Percentiles rank a stretch among this genome's conserved stretches.
phyloP scores from a whole-genome alignment of 2,113 vertebrate genomes.

The Coturnix japonica region DNA sequence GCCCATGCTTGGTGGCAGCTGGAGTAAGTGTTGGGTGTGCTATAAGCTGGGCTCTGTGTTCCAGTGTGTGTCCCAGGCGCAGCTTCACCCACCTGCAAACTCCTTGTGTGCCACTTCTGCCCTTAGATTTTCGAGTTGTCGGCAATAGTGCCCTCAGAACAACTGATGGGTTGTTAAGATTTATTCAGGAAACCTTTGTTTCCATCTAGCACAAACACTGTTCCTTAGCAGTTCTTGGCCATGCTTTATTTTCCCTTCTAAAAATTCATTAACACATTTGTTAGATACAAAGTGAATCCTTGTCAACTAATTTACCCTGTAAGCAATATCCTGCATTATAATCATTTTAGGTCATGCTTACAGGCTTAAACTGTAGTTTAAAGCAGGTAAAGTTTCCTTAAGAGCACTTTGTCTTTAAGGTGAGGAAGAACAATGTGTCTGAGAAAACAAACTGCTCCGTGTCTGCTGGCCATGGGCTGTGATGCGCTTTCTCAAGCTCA shows the following conservation, averaged over 20 bases:
- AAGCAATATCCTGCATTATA: background rate
- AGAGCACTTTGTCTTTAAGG: slow-evolving; percentile 10
- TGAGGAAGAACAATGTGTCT: background rate
- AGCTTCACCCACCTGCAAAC: background rate
- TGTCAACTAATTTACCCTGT: background rate
- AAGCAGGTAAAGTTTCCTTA: background rate
- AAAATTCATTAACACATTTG: background rate
- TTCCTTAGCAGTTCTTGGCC: background rate
- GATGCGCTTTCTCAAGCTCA: background rate
- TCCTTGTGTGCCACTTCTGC: background rate
- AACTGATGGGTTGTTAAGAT: background rate
- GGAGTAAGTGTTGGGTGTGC: background rate
- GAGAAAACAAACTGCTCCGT: slow-evolving; percentile 9
- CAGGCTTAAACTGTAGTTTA: background rate
- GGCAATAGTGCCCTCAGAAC: background rate
- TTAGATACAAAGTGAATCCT: background rate
- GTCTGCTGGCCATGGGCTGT: background rate
- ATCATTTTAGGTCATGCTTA: background rate
- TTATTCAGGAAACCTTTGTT: background rate
- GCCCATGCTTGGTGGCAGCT: background rate
- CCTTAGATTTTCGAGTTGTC: background rate
- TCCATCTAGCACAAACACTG: background rate
- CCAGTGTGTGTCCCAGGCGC: too few relatives aligned
- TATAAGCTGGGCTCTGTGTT: too few relatives aligned
- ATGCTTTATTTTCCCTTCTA: background rate